phyloP scores from a whole-genome alignment of 2,113 vertebrate genomes.

The Xenus cinereus region DNA sequence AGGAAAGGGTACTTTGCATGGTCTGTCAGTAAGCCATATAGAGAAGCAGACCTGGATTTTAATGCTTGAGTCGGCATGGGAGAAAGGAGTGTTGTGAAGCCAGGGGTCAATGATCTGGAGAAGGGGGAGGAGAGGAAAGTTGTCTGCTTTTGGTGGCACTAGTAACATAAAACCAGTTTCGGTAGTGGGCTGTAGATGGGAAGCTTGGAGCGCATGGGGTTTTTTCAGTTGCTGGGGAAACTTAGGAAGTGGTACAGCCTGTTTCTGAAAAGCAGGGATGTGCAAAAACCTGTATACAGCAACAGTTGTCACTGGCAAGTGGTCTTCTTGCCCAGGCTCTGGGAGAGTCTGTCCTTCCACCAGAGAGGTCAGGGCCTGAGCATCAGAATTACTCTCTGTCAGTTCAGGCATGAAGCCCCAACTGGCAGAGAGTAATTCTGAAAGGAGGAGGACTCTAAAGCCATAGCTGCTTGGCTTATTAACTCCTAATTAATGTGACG shows the following conservation, averaged over 20 bases:
- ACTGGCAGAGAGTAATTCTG: background rate
- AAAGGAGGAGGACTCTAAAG: background rate
- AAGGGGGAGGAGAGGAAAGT: background rate
- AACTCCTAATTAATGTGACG: background rate
- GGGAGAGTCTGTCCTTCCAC: background rate
- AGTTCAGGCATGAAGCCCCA: background rate
- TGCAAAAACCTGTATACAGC: background rate
- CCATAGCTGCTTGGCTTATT: background rate
- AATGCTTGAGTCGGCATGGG: background rate
- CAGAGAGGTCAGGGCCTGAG: background rate
- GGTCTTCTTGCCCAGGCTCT: background rate
- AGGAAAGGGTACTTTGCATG: background rate
- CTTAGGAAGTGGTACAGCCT: background rate
- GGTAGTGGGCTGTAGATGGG: background rate
- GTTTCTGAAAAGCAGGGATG: background rate
- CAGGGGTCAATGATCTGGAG: background rate
- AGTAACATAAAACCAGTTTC: rapidly evolving
- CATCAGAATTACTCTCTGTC: too few species aligned
- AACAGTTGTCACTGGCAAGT: background rate
- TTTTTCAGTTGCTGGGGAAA: background rate
- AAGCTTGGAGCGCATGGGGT: background rate
- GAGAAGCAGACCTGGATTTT: background rate
- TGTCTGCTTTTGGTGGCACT: background rate
- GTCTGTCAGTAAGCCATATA: rapidly evolving
- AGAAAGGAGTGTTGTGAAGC: background rate